Evolutionary conservation across 2,113 vertebrate genomes (phyloP), one percentile per base, ranked within the genome.

Genomic region (Phalacrocorax brasilianus): DNA sequence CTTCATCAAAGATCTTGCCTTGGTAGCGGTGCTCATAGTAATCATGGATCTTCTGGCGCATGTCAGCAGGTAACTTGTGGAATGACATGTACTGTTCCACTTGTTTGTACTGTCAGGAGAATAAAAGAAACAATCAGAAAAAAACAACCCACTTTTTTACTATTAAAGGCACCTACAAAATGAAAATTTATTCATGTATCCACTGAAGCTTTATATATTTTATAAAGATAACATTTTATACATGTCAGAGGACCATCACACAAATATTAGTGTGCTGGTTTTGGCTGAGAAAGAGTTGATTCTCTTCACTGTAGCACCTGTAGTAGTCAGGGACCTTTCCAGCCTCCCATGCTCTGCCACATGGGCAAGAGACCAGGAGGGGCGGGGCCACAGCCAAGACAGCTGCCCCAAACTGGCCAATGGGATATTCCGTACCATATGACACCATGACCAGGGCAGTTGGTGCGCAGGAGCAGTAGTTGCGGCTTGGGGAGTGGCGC

Each of bases 51-150:
- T 99, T 99, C 97, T 99, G 99, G 38, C 99, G 98, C 99, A 99
- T 99, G 95, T 99, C 99, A 44, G 99, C 99, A 32, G 99, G 99
- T 94, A 99, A 98, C 93, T 99, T 99, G 97, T 99, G 99, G 97
- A 99, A 99, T 74, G 99, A 99, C 99, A 99, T 99, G 97, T 99
- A 99, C 93, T 99, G 99, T 92, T 99, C 99, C 96, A 99, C 99
- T 99, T 99, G 99, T 80, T 99, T 99, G 94, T 99, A 99, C 99
- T 99, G 96, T 78, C 81, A 95, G 90, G 55, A 70, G 47, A 97
- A 85, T 91, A 50, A 96, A 82, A 95, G 27, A 8, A 81, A 84
- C 40, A 70, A 45, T 85, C 42, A 66, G 52, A 30, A 65, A 71
- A 61, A 74, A 38, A n/a, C 18, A 11, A 28, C 12, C 42, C 30